Base-by-base conservation (phyloP, 2,888 invertebrate genomes). In the Cataglyphis livida region DNA sequence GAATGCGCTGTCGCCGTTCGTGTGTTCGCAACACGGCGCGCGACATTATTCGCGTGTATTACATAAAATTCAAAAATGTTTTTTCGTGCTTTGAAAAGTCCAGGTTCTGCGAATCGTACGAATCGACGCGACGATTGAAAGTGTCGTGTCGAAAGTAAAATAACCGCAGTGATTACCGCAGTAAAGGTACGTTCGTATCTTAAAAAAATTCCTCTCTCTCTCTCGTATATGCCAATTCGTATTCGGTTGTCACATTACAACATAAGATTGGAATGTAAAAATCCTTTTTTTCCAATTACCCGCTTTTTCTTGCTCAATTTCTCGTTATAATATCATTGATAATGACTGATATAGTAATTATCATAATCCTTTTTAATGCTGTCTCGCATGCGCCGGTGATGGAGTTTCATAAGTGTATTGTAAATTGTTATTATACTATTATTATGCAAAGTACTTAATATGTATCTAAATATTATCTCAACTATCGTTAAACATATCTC, bases 11-110 rank as follows among this genome's bases (percentile, higher is more conserved):
- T 15, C 21, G 41, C 9, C 21, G 35, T 5, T 59, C 25, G 41
- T 41, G n/a, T 12, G 59, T 41, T 41, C 18, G 48, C 35, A 12
- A 32, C 61, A 21, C 15, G 41, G 41, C 41, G n/a, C 18, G 35
- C 71, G 71, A 61, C 32, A 64, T 75, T 64, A 64, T 64, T 75
- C 25, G 25, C 7, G 64, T 51, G 48, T 25, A 75, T 51, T 21
- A 64, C 10, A n/a, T 1, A 12, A 64, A 65, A n/a, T 25, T 65
- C 5, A 54, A 54, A 54, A 51, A 25, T 51, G 38, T 12, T 21
- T 38, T 35, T 32, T 25, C 38, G 62, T 21, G 25, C 25, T 41
- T 41, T 1, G 12, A 59, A 3, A 51, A 51, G 12, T 65, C 28
- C 5, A n/a, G 25, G 15, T 35, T 62, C 21, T 21, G 12, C 21